Percentiles rank a stretch among this genome's conserved stretches.
phyloP scores from a whole-genome alignment of 2,888 invertebrate species.

The Aradus depressus region DNA sequence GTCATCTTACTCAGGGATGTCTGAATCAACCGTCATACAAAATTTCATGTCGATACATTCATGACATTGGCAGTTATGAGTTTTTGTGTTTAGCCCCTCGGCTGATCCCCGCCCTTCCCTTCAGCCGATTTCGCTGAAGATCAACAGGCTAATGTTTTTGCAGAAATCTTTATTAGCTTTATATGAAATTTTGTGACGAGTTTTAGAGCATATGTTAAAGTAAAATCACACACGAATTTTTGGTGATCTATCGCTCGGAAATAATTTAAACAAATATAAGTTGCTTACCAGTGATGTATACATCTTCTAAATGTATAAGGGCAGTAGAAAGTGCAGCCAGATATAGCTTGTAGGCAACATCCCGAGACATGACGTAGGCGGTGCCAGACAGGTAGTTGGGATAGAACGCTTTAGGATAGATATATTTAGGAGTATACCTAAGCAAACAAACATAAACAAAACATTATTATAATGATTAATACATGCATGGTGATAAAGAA shows the following conservation, averaged over 20 bases:
- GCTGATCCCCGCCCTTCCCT: too few species aligned
- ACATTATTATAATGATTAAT: too few species aligned
- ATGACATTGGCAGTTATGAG: too few species aligned
- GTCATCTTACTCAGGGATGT: too few species aligned
- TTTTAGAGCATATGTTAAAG: not conserved
- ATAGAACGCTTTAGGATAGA: slow-evolving; percentile 59
- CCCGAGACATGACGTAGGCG: slow-evolving; percentile 61
- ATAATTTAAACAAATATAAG: slow-evolving; percentile 4
- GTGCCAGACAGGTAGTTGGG: slow-evolving; percentile 74
- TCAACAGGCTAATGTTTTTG: too few species aligned
- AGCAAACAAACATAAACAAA: too few species aligned
- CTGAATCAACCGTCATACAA: too few species aligned
- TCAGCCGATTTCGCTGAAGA: too few species aligned
- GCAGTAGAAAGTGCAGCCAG: slow-evolving; percentile 53
- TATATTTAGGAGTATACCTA: slow-evolving; percentile 69
- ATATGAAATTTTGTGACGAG: slow-evolving; percentile 15
- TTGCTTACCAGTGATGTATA: slow-evolving; percentile 57
- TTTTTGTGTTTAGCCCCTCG: too few species aligned
- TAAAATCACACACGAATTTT: not conserved
- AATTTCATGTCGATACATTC: too few species aligned
- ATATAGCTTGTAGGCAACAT: slow-evolving; percentile 54
- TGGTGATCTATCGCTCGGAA: not conserved
- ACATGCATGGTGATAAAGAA: too few species aligned
- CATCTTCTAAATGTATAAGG: slow-evolving; percentile 65
- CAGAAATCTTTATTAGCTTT: too few species aligned